Evolutionary conservation across 30 jellyfish, hydroid and myxozoan genomes (phyloP).

Genomic region (Haliclystus octoradiatus): DNA sequence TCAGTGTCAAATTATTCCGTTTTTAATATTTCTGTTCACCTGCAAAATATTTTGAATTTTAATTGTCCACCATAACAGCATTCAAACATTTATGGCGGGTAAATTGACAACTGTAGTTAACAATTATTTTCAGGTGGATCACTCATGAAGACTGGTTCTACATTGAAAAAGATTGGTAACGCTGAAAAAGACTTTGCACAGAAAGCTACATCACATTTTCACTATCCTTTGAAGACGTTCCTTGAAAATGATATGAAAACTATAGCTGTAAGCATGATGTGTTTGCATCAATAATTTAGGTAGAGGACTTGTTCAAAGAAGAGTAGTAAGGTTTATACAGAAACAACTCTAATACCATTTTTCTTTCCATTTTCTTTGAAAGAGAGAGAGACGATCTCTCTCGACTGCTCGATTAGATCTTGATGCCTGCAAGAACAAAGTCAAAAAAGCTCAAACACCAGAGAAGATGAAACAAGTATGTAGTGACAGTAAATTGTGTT

Average conservation of each 20-base stretch:
- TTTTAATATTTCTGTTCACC: too few species aligned
- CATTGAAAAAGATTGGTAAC: constrained; percentile 79
- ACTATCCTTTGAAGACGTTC: constrained; percentile 62
- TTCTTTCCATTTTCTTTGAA: too few species aligned
- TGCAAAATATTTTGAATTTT: too few species aligned
- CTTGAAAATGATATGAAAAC: constrained; percentile 84
- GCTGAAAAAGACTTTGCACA: constrained; percentile 93
- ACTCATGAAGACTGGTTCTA: constrained; percentile 47
- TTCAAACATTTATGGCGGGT: too few species aligned
- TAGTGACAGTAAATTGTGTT: too few species aligned
- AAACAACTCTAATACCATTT: too few species aligned
- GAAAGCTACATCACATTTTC: constrained; percentile 61
- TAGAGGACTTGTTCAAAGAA: too few species aligned
- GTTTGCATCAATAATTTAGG: too few species aligned
- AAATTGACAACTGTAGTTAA: too few species aligned
- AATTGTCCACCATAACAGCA: too few species aligned
- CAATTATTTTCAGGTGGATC: constrained; percentile 49
- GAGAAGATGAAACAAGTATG: constrained; percentile 53
- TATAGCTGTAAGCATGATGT: constrained; percentile 45
- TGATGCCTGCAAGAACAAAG: constrained; percentile 82
- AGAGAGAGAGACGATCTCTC: constrained; percentile 78
- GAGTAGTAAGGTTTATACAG: too few species aligned
- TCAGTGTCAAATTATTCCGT: too few species aligned
- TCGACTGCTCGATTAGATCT: constrained; percentile 56
- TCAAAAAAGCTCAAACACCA: constrained; percentile 66